These are phyloP conservation scores for Brachionus manjavacas DNA, from an alignment of 1,140 invertebrate genomes.

Conservation along the genomic window DNA sequence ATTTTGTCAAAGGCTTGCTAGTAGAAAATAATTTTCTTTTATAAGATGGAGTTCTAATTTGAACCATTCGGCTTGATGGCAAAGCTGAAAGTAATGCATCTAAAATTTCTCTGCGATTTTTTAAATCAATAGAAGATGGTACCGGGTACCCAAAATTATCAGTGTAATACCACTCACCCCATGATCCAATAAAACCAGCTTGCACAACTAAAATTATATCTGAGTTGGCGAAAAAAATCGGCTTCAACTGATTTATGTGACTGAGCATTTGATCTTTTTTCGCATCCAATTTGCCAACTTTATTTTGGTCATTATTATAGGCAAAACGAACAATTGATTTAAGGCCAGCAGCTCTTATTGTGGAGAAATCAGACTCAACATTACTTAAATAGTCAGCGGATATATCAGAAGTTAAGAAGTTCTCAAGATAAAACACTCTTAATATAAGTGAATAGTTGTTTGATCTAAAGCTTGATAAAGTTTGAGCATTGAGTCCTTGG, in stretches of 20 bases:
- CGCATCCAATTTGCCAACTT: neutral
- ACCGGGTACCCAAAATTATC: neutral
- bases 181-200: conserved; percentile 14
- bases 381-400: neutral
- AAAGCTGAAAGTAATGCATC: neutral
- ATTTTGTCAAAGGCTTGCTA: neutral
- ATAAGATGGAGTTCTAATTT: conserved; percentile 24
- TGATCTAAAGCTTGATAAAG: neutral
- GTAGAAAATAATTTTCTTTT: conserved; percentile 12
- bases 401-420: neutral
- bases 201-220: neutral
- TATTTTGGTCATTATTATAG: neutral
- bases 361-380: neutral
- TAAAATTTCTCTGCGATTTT: neutral
- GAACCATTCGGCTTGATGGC: neutral
- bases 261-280: neutral
- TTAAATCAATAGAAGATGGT: neutral
- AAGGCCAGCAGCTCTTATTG: neutral
- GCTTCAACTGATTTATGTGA: neutral
- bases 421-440: conserved; percentile 19
- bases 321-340: conserved; percentile 32
- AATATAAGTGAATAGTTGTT: neutral
- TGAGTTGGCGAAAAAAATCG: neutral
- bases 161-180: conserved; percentile 32
- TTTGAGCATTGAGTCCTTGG: neutral